Conservation (phyloP, 2,888 invertebrate species). For the Tachystola acroxantha region DNA sequence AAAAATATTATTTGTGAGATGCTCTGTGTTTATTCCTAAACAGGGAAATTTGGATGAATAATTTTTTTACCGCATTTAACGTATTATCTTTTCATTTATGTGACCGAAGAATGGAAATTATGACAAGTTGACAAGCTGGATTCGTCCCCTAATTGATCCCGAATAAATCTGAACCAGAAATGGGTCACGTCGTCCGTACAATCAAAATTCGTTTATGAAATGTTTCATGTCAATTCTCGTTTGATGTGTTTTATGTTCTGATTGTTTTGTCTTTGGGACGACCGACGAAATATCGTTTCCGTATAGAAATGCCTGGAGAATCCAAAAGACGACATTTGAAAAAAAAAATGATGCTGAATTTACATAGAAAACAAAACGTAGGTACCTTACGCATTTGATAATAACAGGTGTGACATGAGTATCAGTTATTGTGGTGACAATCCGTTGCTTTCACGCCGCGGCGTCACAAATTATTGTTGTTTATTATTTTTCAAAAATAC, state of each 20-base stretch:
- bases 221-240: slow-evolving; percentile 6
- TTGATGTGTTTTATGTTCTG: background rate
- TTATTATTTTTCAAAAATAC: too few species aligned
- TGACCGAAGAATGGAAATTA: background rate
- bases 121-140: slow-evolving; percentile 10
- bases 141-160: slow-evolving; percentile 43
- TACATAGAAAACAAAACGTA: too few species aligned
- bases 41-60: too few species aligned
- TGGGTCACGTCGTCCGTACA: slow-evolving; percentile 7
- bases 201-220: slow-evolving; percentile 4
- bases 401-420: too few species aligned
- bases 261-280: background rate
- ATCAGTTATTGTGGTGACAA: too few species aligned
- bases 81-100: background rate
- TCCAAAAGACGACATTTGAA: background rate
- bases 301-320: background rate
- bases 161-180: slow-evolving; percentile 36
- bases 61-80: too few species aligned
- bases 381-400: too few species aligned
- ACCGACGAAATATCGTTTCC: background rate
- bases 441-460: too few species aligned
- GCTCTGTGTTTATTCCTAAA: too few species aligned
- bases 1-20: too few species aligned
- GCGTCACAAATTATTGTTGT: too few species aligned
- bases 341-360: too few species aligned